These are phyloP conservation scores for Pocillopora meandrina DNA, from an alignment of 92 coral and sea anemone genomes.

Conservation along the genomic window DNA sequence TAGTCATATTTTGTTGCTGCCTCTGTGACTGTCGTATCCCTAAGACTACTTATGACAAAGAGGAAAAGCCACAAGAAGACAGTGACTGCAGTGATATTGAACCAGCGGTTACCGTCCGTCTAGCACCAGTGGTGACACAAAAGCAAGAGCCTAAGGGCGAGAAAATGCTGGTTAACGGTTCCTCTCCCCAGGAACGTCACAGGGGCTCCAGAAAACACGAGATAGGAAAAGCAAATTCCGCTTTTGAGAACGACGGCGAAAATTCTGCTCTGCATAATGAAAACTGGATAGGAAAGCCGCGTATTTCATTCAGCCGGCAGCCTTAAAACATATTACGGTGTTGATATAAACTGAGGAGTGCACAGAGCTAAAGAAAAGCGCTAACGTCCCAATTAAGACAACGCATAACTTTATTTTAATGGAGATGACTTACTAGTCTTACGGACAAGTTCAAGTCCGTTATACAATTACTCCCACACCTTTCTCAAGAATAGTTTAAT, in stretches of 20 bases:
- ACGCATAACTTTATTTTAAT: no score
- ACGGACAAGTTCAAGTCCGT: no score
- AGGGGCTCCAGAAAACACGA: not conserved
- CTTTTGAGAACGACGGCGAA: constrained; percentile 11
- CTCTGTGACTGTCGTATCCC: constrained; percentile 79
- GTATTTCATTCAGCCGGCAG: constrained; percentile 13
- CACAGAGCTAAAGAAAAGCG: no score
- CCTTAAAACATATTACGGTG: not conserved
- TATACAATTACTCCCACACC: no score
- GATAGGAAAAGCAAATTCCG: constrained; percentile 3
- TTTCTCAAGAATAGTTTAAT: no score
- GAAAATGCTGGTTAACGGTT: not conserved
- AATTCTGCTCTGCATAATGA: not conserved
- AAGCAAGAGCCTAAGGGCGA: not conserved
- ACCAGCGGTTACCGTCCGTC: constrained; percentile 14
- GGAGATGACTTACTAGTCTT: no score
- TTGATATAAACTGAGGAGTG: not conserved
- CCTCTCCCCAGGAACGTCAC: not conserved
- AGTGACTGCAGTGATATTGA: constrained; percentile 49
- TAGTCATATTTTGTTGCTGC: constrained; percentile 70
- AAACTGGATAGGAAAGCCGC: constrained; percentile 8
- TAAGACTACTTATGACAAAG: constrained; percentile 49
- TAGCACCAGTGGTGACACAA: not conserved
- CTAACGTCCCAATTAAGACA: no score
- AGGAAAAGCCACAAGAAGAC: constrained; percentile 38